phyloP scores from a whole-genome alignment of 2,797 vertebrate species.

The Rallus crepitans region DNA sequence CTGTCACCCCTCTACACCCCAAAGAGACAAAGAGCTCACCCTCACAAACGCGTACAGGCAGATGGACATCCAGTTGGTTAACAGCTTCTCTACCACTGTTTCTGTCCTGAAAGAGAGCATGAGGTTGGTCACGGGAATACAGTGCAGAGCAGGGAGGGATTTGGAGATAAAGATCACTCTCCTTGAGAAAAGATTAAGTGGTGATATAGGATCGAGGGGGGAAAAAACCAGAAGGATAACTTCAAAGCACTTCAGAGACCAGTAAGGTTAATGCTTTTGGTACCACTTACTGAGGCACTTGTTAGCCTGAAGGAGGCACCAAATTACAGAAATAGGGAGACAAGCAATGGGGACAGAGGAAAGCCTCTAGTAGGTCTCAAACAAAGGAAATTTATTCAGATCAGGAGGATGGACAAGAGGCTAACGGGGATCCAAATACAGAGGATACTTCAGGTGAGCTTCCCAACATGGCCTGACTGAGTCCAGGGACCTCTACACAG shows the following conservation, averaged over 20 bases:
- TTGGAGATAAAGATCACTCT: neutral
- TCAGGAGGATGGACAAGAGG: neutral
- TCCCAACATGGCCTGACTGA: neutral
- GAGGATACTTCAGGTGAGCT: neutral
- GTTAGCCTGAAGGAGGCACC: slow-evolving; percentile 46
- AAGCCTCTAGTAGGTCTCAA: neutral
- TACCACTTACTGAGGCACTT: neutral
- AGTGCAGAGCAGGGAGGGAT: neutral
- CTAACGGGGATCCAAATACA: neutral
- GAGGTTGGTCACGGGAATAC: neutral
- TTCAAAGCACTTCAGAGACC: neutral
- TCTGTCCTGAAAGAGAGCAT: slow-evolving; percentile 87
- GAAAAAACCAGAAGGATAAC: neutral
- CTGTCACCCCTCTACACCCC: neutral
- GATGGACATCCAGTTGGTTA: slow-evolving; percentile 99
- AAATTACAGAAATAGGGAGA: neutral
- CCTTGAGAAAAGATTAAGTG: neutral
- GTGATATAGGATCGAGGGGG: neutral
- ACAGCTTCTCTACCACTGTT: slow-evolving; percentile 96
- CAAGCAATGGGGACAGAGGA: neutral
- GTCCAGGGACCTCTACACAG: neutral
- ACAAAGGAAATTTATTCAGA: neutral
- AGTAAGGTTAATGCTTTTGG: neutral
- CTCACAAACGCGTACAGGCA: slow-evolving; percentile 94
- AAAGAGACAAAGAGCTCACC: slow-evolving; percentile 74